Percentiles rank a stretch among this genome's conserved stretches.
Conservation (phyloP, 2,113 vertebrate genomes). For the Himantopus leucocephalus region DNA sequence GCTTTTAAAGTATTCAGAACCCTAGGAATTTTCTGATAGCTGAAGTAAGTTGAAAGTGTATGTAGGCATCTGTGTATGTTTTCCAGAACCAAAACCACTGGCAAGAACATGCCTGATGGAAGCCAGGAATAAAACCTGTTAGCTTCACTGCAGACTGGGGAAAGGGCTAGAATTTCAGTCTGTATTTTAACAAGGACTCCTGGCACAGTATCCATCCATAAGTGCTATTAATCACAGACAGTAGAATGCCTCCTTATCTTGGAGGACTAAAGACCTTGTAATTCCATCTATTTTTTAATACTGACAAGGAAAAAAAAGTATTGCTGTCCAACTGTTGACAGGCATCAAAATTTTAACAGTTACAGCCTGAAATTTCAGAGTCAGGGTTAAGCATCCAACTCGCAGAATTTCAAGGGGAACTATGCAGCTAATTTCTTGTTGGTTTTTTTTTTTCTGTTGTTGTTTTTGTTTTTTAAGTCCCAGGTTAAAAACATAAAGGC, state of each 20-base stretch:
- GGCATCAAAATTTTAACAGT: not conserved
- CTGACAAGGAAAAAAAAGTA: not conserved
- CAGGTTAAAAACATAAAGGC: not conserved
- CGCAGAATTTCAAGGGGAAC: not conserved
- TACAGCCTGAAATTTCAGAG: not conserved
- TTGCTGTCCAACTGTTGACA: not conserved
- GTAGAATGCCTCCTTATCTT: not conserved
- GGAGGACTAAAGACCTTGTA: not conserved
- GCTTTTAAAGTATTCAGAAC: not conserved
- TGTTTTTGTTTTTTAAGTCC: not conserved
- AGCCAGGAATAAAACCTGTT: not conserved
- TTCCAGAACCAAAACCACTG: not conserved
- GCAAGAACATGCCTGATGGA: not conserved
- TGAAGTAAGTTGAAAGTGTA: not conserved
- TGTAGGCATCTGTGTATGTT: not conserved
- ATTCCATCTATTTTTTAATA: not conserved
- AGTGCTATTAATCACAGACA: not conserved
- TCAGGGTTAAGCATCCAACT: not conserved
- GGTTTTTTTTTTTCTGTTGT: not conserved
- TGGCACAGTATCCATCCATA: accelerated
- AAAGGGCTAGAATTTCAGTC: not conserved
- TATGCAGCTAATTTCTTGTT: not conserved
- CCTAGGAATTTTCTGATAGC: not conserved
- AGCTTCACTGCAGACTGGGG: not conserved
- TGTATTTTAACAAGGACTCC: not conserved